Conservation (phyloP, 35 echinoderm and acorn worm species). For the Holothuria glaberrima region DNA sequence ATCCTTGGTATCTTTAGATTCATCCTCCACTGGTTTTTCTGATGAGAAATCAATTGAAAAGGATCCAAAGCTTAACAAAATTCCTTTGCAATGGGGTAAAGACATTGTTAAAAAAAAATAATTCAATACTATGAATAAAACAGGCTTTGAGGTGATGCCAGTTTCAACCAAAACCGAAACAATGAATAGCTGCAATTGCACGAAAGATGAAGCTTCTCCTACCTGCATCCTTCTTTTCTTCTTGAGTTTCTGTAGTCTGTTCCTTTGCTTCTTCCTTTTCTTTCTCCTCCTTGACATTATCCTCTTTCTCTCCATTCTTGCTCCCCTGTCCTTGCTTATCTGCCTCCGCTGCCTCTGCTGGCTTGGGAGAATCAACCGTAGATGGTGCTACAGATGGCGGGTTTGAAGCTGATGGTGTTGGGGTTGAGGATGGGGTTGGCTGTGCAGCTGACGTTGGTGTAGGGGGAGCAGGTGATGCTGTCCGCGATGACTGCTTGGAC, state of each 20-base stretch:
- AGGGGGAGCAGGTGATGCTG: slow-evolving; percentile 82
- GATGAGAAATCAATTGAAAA: no score
- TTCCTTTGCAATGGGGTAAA: no score
- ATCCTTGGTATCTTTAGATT: slow-evolving; percentile 7
- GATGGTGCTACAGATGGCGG: not conserved
- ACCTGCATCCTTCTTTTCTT: slow-evolving; percentile 54
- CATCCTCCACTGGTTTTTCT: slow-evolving; percentile 44
- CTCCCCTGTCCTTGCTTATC: not conserved
- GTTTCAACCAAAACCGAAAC: no score
- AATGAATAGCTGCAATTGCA: no score
- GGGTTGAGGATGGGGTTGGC: slow-evolving; percentile 40
- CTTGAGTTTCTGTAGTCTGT: slow-evolving; percentile 10
- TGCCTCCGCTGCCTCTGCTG: not conserved
- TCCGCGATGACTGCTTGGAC: slow-evolving; percentile 83
- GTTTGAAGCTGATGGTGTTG: slow-evolving; percentile 28
- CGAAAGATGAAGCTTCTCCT: not conserved
- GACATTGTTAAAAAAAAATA: no score
- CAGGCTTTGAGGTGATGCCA: no score
- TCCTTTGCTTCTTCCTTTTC: slow-evolving; percentile 38
- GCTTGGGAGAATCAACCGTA: no score
- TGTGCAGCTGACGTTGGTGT: slow-evolving; percentile 66
- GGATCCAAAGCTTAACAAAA: no score
- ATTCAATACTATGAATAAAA: no score
- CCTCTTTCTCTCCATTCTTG: slow-evolving; percentile 29
- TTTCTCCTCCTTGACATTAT: slow-evolving; percentile 26